These are phyloP conservation scores for Dolomedes plantarius DNA, from an alignment of 2,888 invertebrate genomes.

Conservation along the genomic window DNA sequence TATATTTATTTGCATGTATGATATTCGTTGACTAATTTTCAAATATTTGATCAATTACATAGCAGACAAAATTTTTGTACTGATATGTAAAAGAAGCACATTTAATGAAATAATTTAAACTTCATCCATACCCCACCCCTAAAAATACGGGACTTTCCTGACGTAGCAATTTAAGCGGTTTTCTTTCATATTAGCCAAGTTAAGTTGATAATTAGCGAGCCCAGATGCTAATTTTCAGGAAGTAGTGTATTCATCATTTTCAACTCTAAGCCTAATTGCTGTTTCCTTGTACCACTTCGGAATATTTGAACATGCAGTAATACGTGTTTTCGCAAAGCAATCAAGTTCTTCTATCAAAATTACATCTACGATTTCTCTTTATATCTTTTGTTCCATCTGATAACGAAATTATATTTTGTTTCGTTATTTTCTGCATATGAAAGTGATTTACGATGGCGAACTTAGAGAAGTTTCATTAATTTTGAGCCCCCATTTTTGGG, in stretches of 20 bases:
- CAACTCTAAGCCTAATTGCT: background rate
- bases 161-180: background rate
- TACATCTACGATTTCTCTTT: background rate
- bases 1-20: too few relatives aligned
- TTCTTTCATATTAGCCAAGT: background rate
- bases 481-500: background rate
- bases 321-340: background rate
- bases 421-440: background rate
- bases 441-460: background rate
- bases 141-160: background rate
- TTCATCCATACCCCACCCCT: background rate
- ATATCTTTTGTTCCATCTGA: background rate
- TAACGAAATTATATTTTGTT: background rate
- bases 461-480: background rate
- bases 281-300: background rate
- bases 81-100: too few relatives aligned
- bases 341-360: constrained; percentile 1
- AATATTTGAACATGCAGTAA: background rate
- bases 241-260: background rate
- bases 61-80: too few relatives aligned
- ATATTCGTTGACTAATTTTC: too few relatives aligned
- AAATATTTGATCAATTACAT: too few relatives aligned
- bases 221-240: background rate
- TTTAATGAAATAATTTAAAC: too few relatives aligned
- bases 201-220: background rate